Percentiles rank a stretch among this genome's conserved stretches.
Evolutionary conservation across 2,888 invertebrate species (phyloP).

Genomic region (Gortyna flavago): DNA sequence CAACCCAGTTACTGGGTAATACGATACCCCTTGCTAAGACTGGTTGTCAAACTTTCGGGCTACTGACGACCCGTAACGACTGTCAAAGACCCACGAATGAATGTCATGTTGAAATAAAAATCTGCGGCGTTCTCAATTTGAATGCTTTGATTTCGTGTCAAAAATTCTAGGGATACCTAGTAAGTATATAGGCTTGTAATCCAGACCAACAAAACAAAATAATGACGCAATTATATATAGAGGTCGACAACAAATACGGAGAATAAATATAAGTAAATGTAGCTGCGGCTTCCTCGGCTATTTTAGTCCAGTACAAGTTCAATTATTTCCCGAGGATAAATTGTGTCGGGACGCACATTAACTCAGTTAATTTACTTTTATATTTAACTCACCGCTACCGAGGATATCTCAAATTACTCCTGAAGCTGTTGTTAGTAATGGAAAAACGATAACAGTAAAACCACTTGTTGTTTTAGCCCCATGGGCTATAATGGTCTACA

Average conservation of each 20-base stretch:
- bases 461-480: constrained; percentile 47
- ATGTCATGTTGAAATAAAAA: constrained; percentile 1
- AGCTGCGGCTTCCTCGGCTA: constrained; percentile 50
- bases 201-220: constrained; percentile 27
- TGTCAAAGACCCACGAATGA: not conserved
- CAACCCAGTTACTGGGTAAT: too few relatives aligned
- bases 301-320: constrained; percentile 69
- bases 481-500: constrained; percentile 27
- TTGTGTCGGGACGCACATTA: constrained; percentile 57
- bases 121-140: not conserved
- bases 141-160: not conserved
- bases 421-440: constrained; percentile 58
- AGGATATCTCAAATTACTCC: constrained; percentile 71
- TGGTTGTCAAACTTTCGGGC: too few relatives aligned
- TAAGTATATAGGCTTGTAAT: constrained; percentile 29
- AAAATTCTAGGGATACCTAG: constrained; percentile 13
- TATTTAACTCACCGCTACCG: constrained; percentile 69
- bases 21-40: too few relatives aligned
- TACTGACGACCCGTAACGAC: too few relatives aligned
- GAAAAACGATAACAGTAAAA: constrained; percentile 62
- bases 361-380: constrained; percentile 75
- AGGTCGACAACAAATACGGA: constrained; percentile 49
- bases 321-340: constrained; percentile 70
- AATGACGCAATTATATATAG: constrained; percentile 58
- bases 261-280: constrained; percentile 62